Base-by-base conservation (phyloP, 92 coral and sea anemone species). In the Actinostola sp. region DNA sequence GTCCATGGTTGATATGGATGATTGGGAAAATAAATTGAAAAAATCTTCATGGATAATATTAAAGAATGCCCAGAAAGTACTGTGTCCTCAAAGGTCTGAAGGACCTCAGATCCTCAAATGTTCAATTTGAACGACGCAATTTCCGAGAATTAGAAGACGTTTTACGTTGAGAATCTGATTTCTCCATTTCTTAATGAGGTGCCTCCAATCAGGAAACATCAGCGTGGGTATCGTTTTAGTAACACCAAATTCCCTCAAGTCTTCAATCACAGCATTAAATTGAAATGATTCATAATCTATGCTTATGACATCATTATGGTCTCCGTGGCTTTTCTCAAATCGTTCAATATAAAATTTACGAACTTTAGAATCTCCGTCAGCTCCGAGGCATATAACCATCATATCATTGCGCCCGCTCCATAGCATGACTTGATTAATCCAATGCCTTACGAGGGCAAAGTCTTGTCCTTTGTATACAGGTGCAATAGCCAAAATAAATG, bases 201-300 rank as follows among this genome's bases (percentile, higher is more conserved):
- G 78, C 58, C 79, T 21, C 85, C 85, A 80, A 36, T 70, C 85
- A 0, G 61, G 85, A 63, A 80, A 80, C 79, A 80, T 80, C 11
- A 80, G 11, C 21, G 79, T 50, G 29, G 78, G 73, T 17, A 51
- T 50, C 5, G 67, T 36, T 57, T 23, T 57, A 8, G 35, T 5
- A 50, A 50, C 57, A 16, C n/a, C n/a, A 16, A 50, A 16, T 5
- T 50, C 8, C 57, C 27, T 5, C 61, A 64, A 48, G 16, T 23
- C 32, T 34, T 68, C 55, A 24, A 59, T 25, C 42, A 23, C 45
- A 59, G 17, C 35, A 50, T 11, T 63, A 26, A 48, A 67, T 35
- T 78, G 66, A 46, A 67, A 67, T n/a, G 73, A 67, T 21, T 67
- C 60, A 11, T 43, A 46, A 67, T 67, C 36, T 27, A 67, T 1